Evolutionary conservation across 2,113 vertebrate species (phyloP), one percentile per base, ranked within the genome.

Genomic region (Baryphthengus martii): DNA sequence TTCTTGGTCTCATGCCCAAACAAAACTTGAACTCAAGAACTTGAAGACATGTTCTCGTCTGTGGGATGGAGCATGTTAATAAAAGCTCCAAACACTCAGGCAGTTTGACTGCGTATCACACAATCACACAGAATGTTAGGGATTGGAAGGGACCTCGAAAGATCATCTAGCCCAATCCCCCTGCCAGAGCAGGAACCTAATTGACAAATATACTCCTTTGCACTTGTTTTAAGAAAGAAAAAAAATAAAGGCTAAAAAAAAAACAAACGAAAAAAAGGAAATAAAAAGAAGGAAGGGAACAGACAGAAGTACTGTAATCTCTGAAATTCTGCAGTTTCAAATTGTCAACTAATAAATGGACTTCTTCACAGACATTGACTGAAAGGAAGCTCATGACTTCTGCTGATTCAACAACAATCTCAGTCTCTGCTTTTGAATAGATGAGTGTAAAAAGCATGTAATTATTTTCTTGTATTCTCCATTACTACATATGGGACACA

Each of bases 1-100:
- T 52, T 61, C 83, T 96, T 97, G 93, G 91, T 95, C 84, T 92
- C 68, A 85, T 33, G 93, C 94, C 95, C 96, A 96, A 86, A 87
- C 72, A 81, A 87, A 95, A 93, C 31, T 44, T 84, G 86, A 95
- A 90, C 83, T 90, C 31, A 72, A 78, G 86, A 92, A 78, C 68
- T 72, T 74, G 37, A 92, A 95, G 96, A 81, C 44, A 37, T 52
- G 73, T 89, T 91, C 89, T 94, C 0, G 0, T 77, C 68, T 67
- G 91, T 82, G 77, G 76, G 77, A 75, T 75, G 68, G 20, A 81
- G 19, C 31, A 68, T 20, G 39, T 75, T 74, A 95, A 89, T 89
- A 93, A 87, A 89, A 91, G 70, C 76, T 77, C 65, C 33, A 84
- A 88, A 80, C 47, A 76, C 20, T 76, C 75, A 21, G 13, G 45